These are phyloP conservation scores for Fistularia tabacaria DNA, from an alignment of 2,797 vertebrate genomes.

Conservation along the genomic window DNA sequence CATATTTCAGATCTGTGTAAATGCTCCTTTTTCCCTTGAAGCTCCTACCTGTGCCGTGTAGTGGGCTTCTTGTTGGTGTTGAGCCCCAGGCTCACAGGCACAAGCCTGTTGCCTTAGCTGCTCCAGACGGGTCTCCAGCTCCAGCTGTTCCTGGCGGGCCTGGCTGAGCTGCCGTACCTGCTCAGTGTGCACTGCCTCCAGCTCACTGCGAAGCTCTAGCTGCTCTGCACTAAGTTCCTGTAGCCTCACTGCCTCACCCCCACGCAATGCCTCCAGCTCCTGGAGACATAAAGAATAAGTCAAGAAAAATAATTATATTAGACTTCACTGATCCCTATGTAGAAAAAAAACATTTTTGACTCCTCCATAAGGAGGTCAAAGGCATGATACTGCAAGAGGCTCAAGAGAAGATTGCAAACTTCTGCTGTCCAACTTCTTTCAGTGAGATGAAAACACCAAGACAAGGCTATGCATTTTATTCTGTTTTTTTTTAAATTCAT, in stretches of 20 bases:
- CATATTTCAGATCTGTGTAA: neutral
- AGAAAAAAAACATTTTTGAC: constrained; percentile 8
- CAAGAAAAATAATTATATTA: constrained; percentile 20
- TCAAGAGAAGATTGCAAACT: neutral
- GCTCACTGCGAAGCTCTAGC: constrained; percentile 88
- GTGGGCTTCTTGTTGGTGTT: constrained; percentile 89
- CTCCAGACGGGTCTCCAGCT: constrained; percentile 91
- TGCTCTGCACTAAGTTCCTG: constrained; percentile 91
- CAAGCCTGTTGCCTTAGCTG: constrained; percentile 93
- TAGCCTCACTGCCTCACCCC: constrained; percentile 83
- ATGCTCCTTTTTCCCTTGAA: neutral
- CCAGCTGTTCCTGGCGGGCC: constrained; percentile 90
- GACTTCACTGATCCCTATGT: constrained; percentile 9
- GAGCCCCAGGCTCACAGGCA: constrained; percentile 84
- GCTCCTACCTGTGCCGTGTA: constrained; percentile 88
- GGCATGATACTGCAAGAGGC: constrained; percentile 3
- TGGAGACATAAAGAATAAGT: constrained; percentile 50
- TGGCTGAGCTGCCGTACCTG: constrained; percentile 90
- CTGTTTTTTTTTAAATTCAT: too few species aligned
- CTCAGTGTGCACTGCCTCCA: constrained; percentile 90
- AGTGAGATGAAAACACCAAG: constrained; percentile 1
- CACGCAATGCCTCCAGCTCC: constrained; percentile 92
- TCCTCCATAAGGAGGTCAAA: constrained; percentile 10
- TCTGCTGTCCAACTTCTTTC: neutral
- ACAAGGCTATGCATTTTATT: neutral